Base-by-base conservation (phyloP, 2,888 invertebrate genomes). In the Leistus spinibarbis region DNA sequence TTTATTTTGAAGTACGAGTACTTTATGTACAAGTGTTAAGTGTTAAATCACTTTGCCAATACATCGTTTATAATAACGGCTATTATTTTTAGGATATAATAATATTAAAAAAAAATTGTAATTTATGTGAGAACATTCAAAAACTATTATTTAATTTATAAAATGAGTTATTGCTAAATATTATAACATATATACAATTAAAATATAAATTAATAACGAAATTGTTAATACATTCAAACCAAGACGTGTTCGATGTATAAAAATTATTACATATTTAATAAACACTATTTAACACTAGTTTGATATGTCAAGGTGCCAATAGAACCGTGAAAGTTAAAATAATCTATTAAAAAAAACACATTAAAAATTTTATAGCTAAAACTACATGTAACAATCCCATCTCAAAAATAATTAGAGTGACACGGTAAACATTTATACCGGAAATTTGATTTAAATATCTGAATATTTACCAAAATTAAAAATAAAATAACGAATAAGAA, bases 231-330 rank as follows among this genome's bases (percentile, higher is more conserved):
- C n/a, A n/a, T n/a, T n/a, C n/a, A n/a, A n/a, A n/a, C n/a, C n/a
- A n/a, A n/a, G n/a, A n/a, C n/a, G n/a, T n/a, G n/a, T n/a, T n/a
- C n/a, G n/a, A n/a, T n/a, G n/a, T n/a, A n/a, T n/a, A n/a, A n/a
- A n/a, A n/a, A n/a, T n/a, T n/a, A n/a, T n/a, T n/a, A n/a, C n/a
- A n/a, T n/a, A n/a, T 16, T 60, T 60, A 60, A 16, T 60, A 19
- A 60, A 20, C 60, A 60, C 40, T 13, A 10, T 60, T 60, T 60
- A 20, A 22, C 60, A 4, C n/a, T 60, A 60, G 2, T 60, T 60
- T 60, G 22, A 60, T 60, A 60, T 60, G 60, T 60, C 60, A 60
- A 60, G 60, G 60, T 60, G 16, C 22, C 20, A 60, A 60, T 22
- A 10, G 13, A 60, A 60, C 17, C 60, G 19, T 60, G 60, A 60